Base-by-base conservation (phyloP, 1,140 invertebrate species). In the Ips nitidus region DNA sequence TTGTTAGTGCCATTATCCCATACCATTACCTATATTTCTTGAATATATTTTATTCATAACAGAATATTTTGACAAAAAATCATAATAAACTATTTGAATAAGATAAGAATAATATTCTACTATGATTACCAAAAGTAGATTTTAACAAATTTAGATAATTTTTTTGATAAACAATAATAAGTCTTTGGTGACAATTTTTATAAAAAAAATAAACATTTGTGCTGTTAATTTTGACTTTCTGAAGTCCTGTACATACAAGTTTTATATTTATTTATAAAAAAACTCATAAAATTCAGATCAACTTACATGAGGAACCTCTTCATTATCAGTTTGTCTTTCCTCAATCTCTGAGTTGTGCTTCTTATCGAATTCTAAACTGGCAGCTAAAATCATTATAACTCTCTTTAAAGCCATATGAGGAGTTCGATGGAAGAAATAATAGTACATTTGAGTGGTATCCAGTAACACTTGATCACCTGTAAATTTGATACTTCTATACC, bases 401-500 rank as follows among this genome's bases (percentile, higher is more conserved):
- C 96, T 87, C 83, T 97, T 98, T 8, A 99, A 83, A 65, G 93
- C 88, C 94, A 99, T 98, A 58, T 90, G 90, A 2, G 95, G 94
- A 43, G 94, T 98, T 83, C 97, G 97, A 79, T 95, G 90, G 76
- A 99, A 94, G 81, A 97, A 98, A 77, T 91, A 94, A 78, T 93
- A 97, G 82, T 98, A 99, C 80, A 99, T 88, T 80, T 97, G 90
- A 1, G 95, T 95, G 36, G 98, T 99, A 78, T 97, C 94, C 36
- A 99, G 80, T 4, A 99, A 83, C 7, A 99, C 96, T 86, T 97
- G 92, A 80, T 97, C 95, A 73, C 94, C 94, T 73, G 94, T 96
- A 81, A 95, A 99, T 77, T 95, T 91, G 71, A 98, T 98, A 57
- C 95, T 98, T 69, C 92, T 89, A 81, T 98, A 98, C 98, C 98